Base-by-base conservation (phyloP, 2,797 vertebrate species). In the Morus bassanus region DNA sequence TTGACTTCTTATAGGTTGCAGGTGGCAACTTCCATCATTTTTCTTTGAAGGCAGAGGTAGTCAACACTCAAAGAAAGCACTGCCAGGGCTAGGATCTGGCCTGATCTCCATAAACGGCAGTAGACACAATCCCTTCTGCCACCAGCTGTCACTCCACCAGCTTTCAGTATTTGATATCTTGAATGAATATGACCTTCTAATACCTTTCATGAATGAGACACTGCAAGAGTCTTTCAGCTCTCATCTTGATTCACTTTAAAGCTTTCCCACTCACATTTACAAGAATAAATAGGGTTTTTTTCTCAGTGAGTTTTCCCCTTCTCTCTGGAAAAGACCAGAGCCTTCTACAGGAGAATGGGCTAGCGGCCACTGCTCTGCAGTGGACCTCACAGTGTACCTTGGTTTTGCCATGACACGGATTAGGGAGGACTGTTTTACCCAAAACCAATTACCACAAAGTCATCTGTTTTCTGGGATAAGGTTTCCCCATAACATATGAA, bases 101-200 rank as follows among this genome's bases (percentile, higher is more conserved):
- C 18, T 50, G 72, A 60, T 41, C 14, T 70, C 31, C 4, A 0
- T 11, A 53, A 74, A 9, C 0, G 0, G 15, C 57, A 67, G 18
- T 5, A 79, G 82, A 43, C 22, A 27, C 63, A 90, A 54, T 78
- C 14, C 17, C 35, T 91, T 87, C 43, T 85, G 37, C 37, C 4
- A 6, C 50, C n/a, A 43, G 13, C 64, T 82, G 48, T 87, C 46
- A 24, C 46, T 87, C 43, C 24, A 72, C 6, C 23, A 70, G 9
- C n/a, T 79, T 70, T 82, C 25, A 10, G 61, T 51, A 22, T 70
- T 48, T 67, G 54, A 31, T 87, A 59, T 57, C 56, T 67, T 69
- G 25, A 77, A 59, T 63, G 11, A 76, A 27, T 69, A 33, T 45
- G 54, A 83, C 24, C 39, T 74, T 69, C 30, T 73, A 59, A 72